Conservation (phyloP, 1,140 invertebrate genomes). For the Streblospio benedicti region DNA sequence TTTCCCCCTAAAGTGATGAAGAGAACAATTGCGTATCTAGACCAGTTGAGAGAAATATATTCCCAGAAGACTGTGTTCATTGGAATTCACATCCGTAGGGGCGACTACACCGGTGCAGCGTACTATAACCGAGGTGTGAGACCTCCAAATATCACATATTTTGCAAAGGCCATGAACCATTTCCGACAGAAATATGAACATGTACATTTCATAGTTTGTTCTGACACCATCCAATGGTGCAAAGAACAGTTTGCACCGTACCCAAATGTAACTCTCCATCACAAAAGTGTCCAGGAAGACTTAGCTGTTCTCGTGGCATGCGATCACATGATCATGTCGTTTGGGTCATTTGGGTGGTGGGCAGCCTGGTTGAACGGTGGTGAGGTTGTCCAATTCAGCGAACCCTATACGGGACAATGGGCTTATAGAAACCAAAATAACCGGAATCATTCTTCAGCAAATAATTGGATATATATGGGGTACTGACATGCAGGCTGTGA, state of each 20-base stretch:
- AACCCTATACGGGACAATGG: no score
- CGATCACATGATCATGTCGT: constrained; percentile 60
- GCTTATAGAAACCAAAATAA: no score
- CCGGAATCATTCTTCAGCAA: no score
- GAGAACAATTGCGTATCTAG: no score
- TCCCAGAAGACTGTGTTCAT: no score
- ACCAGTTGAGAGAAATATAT: no score
- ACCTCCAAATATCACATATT: constrained; percentile 5
- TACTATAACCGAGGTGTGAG: neutral
- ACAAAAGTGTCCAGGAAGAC: constrained; percentile 34
- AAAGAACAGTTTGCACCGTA: no score
- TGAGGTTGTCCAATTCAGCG: constrained; percentile 39
- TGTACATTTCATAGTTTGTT: constrained; percentile 11
- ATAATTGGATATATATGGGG: no score
- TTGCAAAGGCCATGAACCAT: constrained; percentile 1
- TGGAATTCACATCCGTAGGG: constrained; percentile 14
- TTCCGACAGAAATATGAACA: neutral
- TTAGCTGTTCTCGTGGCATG: constrained; percentile 56
- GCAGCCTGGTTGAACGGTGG: constrained; percentile 57
- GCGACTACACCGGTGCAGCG: constrained; percentile 3
- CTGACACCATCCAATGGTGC: constrained; percentile 13
- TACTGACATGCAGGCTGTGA: no score
- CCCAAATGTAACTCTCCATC: neutral
- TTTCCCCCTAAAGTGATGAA: no score
- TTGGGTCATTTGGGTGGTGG: constrained; percentile 61